Percentiles rank a stretch among this genome's conserved stretches.
Conservation (phyloP, 2,888 invertebrate genomes). For the Lymantria monacha region DNA sequence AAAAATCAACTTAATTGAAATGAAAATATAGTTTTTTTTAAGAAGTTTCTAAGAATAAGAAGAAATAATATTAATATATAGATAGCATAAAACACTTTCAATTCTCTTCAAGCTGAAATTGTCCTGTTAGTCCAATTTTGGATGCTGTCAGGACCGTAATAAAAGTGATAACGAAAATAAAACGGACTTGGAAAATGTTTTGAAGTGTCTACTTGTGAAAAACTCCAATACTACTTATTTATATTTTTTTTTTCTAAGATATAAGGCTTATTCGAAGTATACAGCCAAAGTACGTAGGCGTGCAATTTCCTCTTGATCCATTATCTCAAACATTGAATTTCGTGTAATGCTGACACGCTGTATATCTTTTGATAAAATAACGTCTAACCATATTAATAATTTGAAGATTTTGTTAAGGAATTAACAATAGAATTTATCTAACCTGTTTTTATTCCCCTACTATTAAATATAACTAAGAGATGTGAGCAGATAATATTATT, state of each 20-base stretch:
- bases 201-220: not conserved
- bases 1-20: too few species aligned
- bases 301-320: constrained; percentile 59
- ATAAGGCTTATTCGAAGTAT: constrained; percentile 55
- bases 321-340: constrained; percentile 24
- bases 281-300: constrained; percentile 52
- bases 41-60: too few species aligned
- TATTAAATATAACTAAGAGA: too few species aligned
- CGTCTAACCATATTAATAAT: too few species aligned
- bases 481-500: too few species aligned
- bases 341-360: constrained; percentile 43
- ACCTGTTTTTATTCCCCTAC: too few species aligned
- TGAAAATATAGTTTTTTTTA: too few species aligned
- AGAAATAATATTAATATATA: too few species aligned
- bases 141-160: not conserved
- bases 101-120: not conserved
- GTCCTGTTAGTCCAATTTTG: not conserved
- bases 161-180: not conserved
- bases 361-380: constrained; percentile 17
- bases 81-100: too few species aligned
- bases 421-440: too few species aligned
- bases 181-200: not conserved
- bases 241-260: constrained; percentile 18
- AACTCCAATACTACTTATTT: constrained; percentile 17
- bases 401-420: too few species aligned